Conservation (phyloP, 2,797 vertebrate genomes). For the Sebastes diaconus region DNA sequence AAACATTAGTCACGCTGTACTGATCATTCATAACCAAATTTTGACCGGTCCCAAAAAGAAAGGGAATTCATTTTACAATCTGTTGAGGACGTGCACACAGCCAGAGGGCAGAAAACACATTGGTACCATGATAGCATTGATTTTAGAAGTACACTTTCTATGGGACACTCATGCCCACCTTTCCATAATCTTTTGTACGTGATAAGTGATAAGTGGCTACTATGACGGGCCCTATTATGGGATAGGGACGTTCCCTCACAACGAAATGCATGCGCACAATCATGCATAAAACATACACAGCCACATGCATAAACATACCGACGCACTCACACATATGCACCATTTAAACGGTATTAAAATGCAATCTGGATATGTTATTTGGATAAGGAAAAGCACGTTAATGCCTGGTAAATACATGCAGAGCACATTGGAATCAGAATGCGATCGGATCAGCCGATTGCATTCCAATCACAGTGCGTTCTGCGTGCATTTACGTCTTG, state of each 20-base stretch:
- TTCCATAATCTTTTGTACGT: not conserved
- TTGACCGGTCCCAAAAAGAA: slow-evolving; percentile 27
- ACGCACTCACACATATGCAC: not conserved
- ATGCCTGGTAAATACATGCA: not conserved
- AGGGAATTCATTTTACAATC: slow-evolving; percentile 28
- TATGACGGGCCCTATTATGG: not conserved
- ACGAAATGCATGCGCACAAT: not conserved
- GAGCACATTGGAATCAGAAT: not conserved
- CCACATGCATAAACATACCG: not conserved
- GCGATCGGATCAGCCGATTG: not conserved
- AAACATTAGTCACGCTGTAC: slow-evolving; percentile 56
- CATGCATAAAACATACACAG: not conserved
- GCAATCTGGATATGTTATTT: not conserved
- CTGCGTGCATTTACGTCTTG: not conserved
- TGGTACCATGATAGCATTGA: not conserved
- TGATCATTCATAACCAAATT: slow-evolving; percentile 46
- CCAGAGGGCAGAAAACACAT: slow-evolving; percentile 21
- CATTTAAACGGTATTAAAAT: not conserved
- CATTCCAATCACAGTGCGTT: not conserved
- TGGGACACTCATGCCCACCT: not conserved
- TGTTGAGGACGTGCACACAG: slow-evolving; percentile 4
- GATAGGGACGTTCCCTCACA: not conserved
- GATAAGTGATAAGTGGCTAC: not conserved
- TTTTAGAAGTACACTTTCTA: not conserved
- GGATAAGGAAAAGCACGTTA: not conserved